These are phyloP conservation scores for Tylochromis polylepis DNA, from an alignment of 2,113 vertebrate genomes.

Conservation along the genomic window DNA sequence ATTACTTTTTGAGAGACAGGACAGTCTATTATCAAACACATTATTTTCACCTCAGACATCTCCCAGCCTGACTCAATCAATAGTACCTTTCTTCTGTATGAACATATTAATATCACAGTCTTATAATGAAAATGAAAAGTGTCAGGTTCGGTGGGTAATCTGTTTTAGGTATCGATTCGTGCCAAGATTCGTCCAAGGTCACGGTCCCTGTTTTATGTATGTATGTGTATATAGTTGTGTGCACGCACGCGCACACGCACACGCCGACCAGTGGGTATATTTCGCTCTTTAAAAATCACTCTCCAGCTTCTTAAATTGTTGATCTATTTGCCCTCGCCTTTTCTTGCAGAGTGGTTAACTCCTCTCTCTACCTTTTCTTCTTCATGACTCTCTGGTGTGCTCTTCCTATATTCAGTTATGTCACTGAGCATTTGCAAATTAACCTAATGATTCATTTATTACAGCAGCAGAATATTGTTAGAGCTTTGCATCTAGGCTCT, in stretches of 20 bases:
- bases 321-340: background rate
- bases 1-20: conserved; percentile 29
- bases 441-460: background rate
- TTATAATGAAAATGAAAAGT: conserved; percentile 55
- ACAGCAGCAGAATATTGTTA: background rate
- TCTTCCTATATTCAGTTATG: background rate
- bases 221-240: background rate
- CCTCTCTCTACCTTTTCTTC: background rate
- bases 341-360: background rate
- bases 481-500: background rate
- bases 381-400: background rate
- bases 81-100: conserved; percentile 14
- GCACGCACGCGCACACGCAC: background rate
- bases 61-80: conserved; percentile 27
- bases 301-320: background rate
- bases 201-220: background rate
- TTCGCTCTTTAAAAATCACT: background rate
- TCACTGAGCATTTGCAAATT: background rate
- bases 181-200: background rate
- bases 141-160: conserved; percentile 19
- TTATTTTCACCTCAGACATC: conserved; percentile 30
- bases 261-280: background rate
- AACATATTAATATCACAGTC: conserved; percentile 53
- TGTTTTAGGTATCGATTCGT: conserved; percentile 36
- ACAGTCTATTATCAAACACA: conserved; percentile 43